Conservation (phyloP, 2,888 invertebrate genomes). For the Trilocha varians region DNA sequence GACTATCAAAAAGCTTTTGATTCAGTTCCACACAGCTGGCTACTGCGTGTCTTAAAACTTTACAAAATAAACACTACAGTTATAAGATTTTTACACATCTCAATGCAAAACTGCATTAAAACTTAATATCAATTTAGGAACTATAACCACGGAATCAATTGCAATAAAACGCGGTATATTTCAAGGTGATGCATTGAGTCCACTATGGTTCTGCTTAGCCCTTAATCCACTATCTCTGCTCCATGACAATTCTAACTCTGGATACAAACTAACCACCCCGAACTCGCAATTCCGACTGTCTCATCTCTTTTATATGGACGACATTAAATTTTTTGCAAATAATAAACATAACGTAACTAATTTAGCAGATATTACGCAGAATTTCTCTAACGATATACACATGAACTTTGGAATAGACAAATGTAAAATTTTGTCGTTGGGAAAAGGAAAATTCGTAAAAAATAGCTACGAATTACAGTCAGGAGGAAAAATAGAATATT, state of each 20-base stretch:
- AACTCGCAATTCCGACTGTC: neutral
- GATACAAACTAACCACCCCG: neutral
- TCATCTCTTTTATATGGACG: neutral
- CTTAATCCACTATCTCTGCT: neutral
- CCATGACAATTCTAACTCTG: neutral
- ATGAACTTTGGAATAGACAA: no score
- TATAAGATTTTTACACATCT: conserved; percentile 1
- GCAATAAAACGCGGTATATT: conserved; percentile 8
- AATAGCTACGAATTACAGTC: no score
- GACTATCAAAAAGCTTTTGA: conserved; percentile 4
- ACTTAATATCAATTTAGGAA: neutral
- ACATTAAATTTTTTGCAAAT: neutral
- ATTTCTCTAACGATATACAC: no score
- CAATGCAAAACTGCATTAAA: conserved; percentile 6
- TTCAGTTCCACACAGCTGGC: conserved; percentile 3
- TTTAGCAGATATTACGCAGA: no score
- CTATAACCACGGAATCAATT: conserved; percentile 3
- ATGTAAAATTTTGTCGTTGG: no score
- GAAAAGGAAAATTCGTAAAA: no score
- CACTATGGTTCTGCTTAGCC: conserved; percentile 6
- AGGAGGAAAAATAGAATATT: no score
- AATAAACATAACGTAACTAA: no score
- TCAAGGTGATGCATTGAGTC: conserved; percentile 9
- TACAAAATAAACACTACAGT: conserved; percentile 10
- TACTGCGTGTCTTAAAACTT: conserved; percentile 4